Percentiles rank a stretch among this genome's conserved stretches.
Evolutionary conservation across 1,140 invertebrate genomes (phyloP).

Genomic region (Cecropterus lyciades): DNA sequence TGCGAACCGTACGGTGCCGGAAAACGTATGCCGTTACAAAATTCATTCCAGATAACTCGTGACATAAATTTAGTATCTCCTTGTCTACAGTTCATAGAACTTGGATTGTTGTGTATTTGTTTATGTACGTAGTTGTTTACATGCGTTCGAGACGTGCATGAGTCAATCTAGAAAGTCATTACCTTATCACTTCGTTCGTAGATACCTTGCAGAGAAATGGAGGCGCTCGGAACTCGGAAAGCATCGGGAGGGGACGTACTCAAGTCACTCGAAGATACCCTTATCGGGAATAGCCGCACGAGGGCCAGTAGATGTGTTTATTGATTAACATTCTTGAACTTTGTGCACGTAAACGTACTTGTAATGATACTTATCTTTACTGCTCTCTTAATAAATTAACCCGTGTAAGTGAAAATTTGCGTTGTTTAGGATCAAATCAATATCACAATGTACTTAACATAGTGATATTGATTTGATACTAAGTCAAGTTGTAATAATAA

Average conservation of each 20-base stretch:
- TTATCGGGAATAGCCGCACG: conserved; percentile 51
- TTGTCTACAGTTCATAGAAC: conserved; percentile 73
- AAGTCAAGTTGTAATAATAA: too few relatives aligned
- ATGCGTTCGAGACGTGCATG: conserved; percentile 59
- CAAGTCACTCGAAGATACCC: conserved; percentile 42
- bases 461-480: too few relatives aligned
- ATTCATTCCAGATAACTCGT: conserved; percentile 70
- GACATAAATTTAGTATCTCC: conserved; percentile 75
- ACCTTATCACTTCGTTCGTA: conserved; percentile 59
- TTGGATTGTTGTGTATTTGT: conserved; percentile 62
- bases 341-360: conserved; percentile 53
- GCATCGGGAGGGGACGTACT: conserved; percentile 46
- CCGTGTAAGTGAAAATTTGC: conserved; percentile 8
- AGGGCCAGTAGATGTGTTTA: conserved; percentile 52
- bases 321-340: conserved; percentile 72
- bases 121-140: conserved; percentile 48
- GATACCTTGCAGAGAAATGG: conserved; percentile 63
- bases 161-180: conserved; percentile 76
- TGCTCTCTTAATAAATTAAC: conserved; percentile 52
- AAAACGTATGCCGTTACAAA: conserved; percentile 73
- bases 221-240: conserved; percentile 48
- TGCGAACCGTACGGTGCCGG: conserved; percentile 49
- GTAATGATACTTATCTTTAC: conserved; percentile 45
- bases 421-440: neutral
- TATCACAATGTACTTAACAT: too few relatives aligned